Conservation (phyloP, 64 coral and sea anemone species). For the Pocillopora verrucosa region DNA sequence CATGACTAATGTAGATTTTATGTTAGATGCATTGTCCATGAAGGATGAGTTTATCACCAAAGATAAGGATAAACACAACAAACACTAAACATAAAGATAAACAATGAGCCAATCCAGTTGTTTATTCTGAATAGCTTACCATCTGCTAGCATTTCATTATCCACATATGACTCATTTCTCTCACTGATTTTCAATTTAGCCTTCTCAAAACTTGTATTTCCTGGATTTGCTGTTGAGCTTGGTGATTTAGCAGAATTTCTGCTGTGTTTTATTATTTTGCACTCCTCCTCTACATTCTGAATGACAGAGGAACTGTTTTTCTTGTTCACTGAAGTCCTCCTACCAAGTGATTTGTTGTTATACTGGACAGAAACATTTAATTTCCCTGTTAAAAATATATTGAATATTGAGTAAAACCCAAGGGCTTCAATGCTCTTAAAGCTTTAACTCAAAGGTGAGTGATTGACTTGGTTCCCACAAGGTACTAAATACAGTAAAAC, state of each 20-base stretch:
- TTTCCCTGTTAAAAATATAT: not conserved
- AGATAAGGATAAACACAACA: no score
- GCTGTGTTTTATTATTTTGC: not conserved
- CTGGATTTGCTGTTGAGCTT: not conserved
- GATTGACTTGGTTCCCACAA: no score
- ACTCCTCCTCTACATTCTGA: not conserved
- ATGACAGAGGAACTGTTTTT: not conserved
- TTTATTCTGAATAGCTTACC: not conserved
- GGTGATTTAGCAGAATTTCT: not conserved
- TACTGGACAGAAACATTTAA: not conserved
- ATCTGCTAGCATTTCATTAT: conserved; percentile 26
- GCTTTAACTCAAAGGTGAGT: no score
- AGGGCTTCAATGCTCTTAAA: no score
- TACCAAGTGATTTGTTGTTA: not conserved
- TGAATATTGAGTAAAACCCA: not conserved
- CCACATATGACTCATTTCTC: not conserved
- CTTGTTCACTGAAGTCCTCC: not conserved
- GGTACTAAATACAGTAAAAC: no score
- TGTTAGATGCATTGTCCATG: no score
- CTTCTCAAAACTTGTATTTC: not conserved
- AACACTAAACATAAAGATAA: no score
- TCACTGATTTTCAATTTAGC: not conserved
- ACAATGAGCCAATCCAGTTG: no score
- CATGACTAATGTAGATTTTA: no score
- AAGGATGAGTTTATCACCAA: no score